phyloP scores from a whole-genome alignment of 2,113 vertebrate species.

The Calonectris borealis region DNA sequence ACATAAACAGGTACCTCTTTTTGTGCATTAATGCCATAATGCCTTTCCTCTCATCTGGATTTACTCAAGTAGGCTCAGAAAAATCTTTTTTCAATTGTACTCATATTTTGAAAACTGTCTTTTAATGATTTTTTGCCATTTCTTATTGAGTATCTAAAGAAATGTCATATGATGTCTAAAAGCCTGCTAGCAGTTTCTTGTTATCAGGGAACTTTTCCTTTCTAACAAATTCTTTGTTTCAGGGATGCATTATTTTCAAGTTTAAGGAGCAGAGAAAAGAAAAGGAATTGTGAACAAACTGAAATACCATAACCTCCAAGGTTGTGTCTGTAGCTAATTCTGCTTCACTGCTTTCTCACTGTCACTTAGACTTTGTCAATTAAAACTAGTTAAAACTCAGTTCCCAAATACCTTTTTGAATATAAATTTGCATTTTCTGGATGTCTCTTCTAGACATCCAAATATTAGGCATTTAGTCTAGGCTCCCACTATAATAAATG shows the following conservation, averaged over 20 bases:
- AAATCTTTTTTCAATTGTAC: not conserved
- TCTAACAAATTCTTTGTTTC: not conserved
- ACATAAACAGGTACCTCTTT: not conserved
- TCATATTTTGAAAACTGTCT: not conserved
- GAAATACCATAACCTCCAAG: not conserved
- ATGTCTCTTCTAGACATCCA: not conserved
- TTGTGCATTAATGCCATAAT: not conserved
- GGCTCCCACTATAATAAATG: not conserved
- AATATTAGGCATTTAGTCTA: not conserved
- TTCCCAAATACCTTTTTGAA: not conserved
- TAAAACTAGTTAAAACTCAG: not conserved
- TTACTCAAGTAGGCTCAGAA: not conserved
- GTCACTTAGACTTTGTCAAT: not conserved
- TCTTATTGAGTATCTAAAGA: not conserved
- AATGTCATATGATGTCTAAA: not conserved
- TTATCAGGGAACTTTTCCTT: not conserved
- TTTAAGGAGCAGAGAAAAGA: not conserved
- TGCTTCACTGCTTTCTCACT: not conserved
- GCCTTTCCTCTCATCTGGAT: not conserved
- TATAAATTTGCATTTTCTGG: not conserved
- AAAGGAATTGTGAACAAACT: not conserved
- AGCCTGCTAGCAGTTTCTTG: not conserved
- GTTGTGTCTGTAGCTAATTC: not conserved
- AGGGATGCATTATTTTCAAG: not conserved
- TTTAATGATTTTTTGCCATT: not conserved